phyloP scores from a whole-genome alignment of 2,113 vertebrate species.

The Paramisgurnus dabryanus region DNA sequence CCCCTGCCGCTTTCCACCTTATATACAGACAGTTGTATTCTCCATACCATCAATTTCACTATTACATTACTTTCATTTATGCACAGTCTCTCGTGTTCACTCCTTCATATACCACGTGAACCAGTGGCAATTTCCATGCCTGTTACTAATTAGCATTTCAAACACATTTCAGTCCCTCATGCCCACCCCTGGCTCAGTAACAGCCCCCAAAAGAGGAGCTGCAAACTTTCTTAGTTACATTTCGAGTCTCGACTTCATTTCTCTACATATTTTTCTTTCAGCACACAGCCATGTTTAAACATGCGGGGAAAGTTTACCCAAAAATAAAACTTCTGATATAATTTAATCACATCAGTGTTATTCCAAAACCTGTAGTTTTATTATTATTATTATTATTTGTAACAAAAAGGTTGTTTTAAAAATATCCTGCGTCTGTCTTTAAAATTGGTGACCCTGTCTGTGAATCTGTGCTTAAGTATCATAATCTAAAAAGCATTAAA shows the following conservation, averaged over 20 bases:
- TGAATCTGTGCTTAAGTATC: no score
- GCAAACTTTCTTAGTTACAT: constrained; percentile 70
- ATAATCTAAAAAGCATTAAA: no score
- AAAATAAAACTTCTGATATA: no score
- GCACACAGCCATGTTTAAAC: neutral
- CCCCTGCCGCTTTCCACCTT: neutral
- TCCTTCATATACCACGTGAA: constrained; percentile 63
- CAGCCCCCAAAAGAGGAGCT: constrained; percentile 59
- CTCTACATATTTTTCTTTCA: constrained; percentile 49
- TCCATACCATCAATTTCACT: constrained; percentile 12
- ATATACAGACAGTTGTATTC: neutral
- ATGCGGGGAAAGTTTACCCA: no score
- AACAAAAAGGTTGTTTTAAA: no score
- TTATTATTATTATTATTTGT: no score
- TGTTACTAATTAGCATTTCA: constrained; percentile 76
- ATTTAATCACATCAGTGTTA: no score
- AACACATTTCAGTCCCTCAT: constrained; percentile 66
- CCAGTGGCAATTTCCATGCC: constrained; percentile 64
- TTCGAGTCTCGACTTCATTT: constrained; percentile 47
- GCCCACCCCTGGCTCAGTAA: constrained; percentile 70
- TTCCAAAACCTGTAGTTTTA: no score
- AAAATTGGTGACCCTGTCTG: no score
- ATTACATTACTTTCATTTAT: constrained; percentile 39
- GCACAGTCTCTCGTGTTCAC: constrained; percentile 45
- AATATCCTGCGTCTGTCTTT: no score